phyloP scores from a whole-genome alignment of 2,113 vertebrate species.

The Muntiacus muntjak region DNA sequence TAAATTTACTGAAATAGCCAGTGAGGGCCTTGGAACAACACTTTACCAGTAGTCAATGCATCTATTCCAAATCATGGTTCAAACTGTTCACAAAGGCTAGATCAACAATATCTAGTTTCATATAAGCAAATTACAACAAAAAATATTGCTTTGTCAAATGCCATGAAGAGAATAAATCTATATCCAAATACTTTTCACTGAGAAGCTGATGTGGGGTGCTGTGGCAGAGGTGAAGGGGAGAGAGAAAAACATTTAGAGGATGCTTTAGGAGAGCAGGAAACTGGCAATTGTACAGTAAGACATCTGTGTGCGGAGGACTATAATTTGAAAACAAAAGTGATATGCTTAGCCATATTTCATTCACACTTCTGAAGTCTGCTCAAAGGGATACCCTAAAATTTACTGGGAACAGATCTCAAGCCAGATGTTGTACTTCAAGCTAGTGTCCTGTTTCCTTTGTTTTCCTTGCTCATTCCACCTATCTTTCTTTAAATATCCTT shows the following conservation, averaged over 20 bases:
- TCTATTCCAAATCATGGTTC: background rate
- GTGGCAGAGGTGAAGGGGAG: background rate
- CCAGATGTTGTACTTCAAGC: background rate
- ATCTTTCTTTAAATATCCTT: background rate
- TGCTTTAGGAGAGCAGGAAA: background rate
- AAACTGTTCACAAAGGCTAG: background rate
- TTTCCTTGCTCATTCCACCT: background rate
- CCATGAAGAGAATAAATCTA: background rate
- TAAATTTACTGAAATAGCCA: background rate
- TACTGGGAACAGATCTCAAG: background rate
- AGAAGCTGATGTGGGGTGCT: background rate
- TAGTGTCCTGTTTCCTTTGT: background rate
- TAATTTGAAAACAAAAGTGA: background rate
- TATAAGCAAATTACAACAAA: background rate
- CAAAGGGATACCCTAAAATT: background rate
- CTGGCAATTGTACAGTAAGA: background rate
- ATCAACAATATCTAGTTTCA: background rate
- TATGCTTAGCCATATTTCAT: background rate
- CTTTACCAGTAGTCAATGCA: background rate
- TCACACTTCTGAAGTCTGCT: background rate
- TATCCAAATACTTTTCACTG: background rate
- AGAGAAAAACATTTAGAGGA: background rate
- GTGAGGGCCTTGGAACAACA: background rate
- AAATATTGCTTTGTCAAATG: background rate
- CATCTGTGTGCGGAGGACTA: background rate